Evolutionary conservation across 2,797 vertebrate genomes (phyloP).

Genomic region (Peromyscus nudipes): DNA sequence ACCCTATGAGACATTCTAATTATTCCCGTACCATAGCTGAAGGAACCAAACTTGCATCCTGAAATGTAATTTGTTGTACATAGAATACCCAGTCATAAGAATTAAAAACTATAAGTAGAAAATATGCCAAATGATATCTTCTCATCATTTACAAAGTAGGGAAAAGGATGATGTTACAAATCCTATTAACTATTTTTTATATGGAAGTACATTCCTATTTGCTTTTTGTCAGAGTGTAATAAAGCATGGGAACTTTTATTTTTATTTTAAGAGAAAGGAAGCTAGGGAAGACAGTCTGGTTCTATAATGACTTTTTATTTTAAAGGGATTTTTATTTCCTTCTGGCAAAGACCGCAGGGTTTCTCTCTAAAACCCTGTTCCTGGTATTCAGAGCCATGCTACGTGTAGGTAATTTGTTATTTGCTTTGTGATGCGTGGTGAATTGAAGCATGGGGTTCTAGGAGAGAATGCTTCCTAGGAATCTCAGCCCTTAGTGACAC

Average conservation of each 20-base stretch:
- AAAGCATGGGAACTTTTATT: neutral
- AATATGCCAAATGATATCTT: neutral
- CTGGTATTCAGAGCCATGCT: slow-evolving; percentile 48
- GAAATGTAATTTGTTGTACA: neutral
- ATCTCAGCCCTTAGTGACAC: slow-evolving; percentile 18
- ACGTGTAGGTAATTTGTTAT: slow-evolving; percentile 54
- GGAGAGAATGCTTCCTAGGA: slow-evolving; percentile 17
- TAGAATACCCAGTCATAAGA: neutral
- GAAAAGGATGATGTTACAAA: neutral
- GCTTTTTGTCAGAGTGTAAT: neutral
- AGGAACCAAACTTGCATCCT: neutral
- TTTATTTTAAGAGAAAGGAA: slow-evolving; percentile 3
- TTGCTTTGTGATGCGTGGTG: slow-evolving; percentile 65
- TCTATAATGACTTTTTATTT: neutral
- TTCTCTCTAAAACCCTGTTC: slow-evolving; percentile 4
- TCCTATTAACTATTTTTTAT: neutral
- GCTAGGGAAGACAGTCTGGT: neutral
- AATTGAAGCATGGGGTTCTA: slow-evolving; percentile 9
- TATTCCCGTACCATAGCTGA: neutral
- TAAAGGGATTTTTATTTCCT: slow-evolving; percentile 37
- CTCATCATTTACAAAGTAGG: neutral
- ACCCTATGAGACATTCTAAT: neutral
- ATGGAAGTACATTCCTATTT: neutral
- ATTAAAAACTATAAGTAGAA: neutral
- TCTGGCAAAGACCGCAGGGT: slow-evolving; percentile 50